These are phyloP conservation scores for Myiozetetes cayanensis DNA, from an alignment of 2,113 vertebrate genomes.

Conservation along the genomic window DNA sequence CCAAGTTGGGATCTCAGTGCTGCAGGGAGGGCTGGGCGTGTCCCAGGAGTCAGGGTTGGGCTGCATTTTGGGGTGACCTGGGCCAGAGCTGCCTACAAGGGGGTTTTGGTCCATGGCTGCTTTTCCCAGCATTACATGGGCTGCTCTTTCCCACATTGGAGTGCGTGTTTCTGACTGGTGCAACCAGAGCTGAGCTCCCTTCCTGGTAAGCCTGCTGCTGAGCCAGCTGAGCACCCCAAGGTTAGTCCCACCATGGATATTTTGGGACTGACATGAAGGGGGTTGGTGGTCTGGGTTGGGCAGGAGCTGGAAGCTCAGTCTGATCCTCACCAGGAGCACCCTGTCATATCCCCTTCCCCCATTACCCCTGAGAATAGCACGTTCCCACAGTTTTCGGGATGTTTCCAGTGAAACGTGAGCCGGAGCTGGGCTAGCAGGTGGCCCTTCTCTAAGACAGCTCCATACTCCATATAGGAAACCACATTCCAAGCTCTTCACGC, in stretches of 20 bases:
- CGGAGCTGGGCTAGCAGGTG: neutral
- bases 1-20: neutral
- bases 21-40: too few species aligned
- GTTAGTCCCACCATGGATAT: neutral
- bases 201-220: neutral
- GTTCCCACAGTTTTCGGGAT: neutral
- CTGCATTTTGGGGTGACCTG: neutral
- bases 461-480: neutral
- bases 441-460: neutral
- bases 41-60: fast-evolving
- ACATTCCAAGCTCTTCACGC: slow-evolving; percentile 31
- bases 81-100: neutral
- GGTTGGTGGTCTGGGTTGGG: neutral
- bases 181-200: neutral
- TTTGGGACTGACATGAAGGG: neutral
- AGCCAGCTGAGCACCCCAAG: neutral
- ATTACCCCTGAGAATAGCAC: fast-evolving
- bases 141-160: neutral
- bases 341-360: neutral
- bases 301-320: neutral
- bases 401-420: neutral
- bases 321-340: neutral
- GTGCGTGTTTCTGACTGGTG: neutral
- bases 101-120: neutral
- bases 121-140: neutral